A percentile compares a stretch with the other conserved stretches of the same genome.
These are phyloP conservation scores for Leistus spinibarbis DNA, from an alignment of 2,888 invertebrate species.

Conservation along the genomic window DNA sequence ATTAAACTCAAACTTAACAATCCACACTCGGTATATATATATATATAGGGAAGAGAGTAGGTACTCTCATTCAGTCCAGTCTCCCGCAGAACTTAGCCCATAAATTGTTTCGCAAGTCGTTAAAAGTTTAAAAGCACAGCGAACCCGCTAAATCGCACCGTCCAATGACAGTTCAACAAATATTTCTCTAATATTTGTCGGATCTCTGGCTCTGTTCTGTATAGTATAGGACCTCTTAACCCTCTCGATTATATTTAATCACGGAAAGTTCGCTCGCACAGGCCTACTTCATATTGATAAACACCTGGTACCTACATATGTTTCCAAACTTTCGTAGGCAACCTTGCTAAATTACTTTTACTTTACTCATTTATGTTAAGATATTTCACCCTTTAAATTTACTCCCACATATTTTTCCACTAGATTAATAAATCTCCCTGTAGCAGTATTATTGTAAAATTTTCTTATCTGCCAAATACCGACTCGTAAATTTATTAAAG, in stretches of 20 bases:
- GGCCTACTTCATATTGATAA: background rate
- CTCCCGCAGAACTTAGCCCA: conserved; percentile 28
- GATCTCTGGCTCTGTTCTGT: conserved; percentile 1
- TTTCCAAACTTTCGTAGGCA: background rate
- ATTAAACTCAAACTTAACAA: conserved; percentile 39
- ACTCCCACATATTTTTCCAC: background rate
- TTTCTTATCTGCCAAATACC: too few relatives aligned
- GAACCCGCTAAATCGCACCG: conserved; percentile 33
- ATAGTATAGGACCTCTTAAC: too few relatives aligned
- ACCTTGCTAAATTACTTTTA: background rate
- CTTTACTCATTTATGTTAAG: background rate
- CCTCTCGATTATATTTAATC: background rate
- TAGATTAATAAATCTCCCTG: background rate
- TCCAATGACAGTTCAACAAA: conserved; percentile 34
- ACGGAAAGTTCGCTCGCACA: background rate
- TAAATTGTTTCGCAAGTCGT: conserved; percentile 38
- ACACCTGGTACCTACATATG: background rate
- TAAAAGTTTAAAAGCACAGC: conserved; percentile 36
- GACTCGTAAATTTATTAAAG: too few relatives aligned
- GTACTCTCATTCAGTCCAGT: conserved; percentile 29
- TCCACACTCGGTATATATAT: conserved; percentile 27
- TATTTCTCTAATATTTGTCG: conserved; percentile 36
- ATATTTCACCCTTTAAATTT: background rate
- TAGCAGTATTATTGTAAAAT: background rate
- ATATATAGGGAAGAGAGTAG: background rate